Evolutionary conservation across 2,888 invertebrate species (phyloP), one percentile per base, ranked within the genome.

Genomic region (Polydrusus tereticollis): DNA sequence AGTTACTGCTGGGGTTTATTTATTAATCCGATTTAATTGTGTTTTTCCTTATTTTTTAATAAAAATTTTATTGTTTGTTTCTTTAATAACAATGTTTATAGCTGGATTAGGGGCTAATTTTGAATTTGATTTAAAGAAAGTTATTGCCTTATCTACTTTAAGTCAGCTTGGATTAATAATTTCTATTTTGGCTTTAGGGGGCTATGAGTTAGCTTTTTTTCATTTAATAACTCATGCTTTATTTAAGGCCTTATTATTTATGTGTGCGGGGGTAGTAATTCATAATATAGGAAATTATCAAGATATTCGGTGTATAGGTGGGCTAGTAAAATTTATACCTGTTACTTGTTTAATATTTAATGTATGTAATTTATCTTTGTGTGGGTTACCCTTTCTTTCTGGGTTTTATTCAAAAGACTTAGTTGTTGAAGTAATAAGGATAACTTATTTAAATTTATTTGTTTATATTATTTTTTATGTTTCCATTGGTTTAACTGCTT

Each of bases 101-200:
- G n/a, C n/a, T n/a, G 89, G 89, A 0, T 85, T 90, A 80, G 87
- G 88, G 0, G 90, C 89, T 77, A 89, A 88, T 87, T 89, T 87
- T 88, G 90, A 90, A 74, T 89, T 86, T 88, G 92, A 93, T 87
- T 87, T 92, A 82, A 93, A 93, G 85, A 93, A 92, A 87, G 91
- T 92, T 89, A 91, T 93, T 91, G 93, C 92, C 81, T 85, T 92
- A 82, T 85, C 92, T 80, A 89, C 88, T 77, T 88, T 93, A 85
- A 93, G 92, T 1, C 93, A 93, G 82, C 86, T 93, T 82, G 92
- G 92, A 0, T 87, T 93, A 82, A 93, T 93, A 88, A 90, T 93
- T 83, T 83, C 86, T 76, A 83, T 85, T 80, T 80, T 90, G 75
- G 78, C 83, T 7, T 72, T 88, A 77, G 85, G 86, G 0, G 85